Percentiles rank a stretch among this genome's conserved stretches.
Evolutionary conservation across 1,140 invertebrate genomes (phyloP).

Genomic region (Akabosia matsudoensis): DNA sequence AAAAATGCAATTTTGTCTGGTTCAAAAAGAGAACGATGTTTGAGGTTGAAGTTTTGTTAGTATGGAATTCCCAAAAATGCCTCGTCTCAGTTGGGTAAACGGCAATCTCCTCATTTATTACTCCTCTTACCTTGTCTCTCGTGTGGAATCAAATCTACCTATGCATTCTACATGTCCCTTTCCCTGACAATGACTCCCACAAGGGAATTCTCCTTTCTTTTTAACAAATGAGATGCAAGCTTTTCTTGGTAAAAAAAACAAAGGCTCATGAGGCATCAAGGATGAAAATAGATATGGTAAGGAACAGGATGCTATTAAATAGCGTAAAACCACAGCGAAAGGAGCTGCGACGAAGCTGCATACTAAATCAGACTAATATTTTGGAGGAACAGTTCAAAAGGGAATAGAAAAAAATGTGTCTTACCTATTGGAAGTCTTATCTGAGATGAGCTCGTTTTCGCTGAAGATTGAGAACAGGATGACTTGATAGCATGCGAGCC

Average conservation of each 20-base stretch:
- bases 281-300: not conserved
- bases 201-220: conserved; percentile 24
- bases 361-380: too few species aligned
- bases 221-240: conserved; percentile 33
- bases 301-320: not conserved
- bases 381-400: too few species aligned
- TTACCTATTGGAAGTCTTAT: too few species aligned
- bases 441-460: too few species aligned
- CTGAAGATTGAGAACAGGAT: too few species aligned
- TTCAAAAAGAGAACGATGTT: not conserved
- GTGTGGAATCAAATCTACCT: not conserved
- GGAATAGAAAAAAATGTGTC: too few species aligned
- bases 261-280: not conserved
- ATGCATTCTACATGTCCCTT: not conserved
- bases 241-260: not conserved
- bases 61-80: not conserved
- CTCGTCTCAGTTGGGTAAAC: not conserved
- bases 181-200: conserved; percentile 33
- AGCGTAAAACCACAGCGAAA: too few species aligned
- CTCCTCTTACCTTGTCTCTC: conserved; percentile 28
- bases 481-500: too few species aligned
- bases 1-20: not conserved
- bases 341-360: too few species aligned
- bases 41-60: not conserved
- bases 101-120: conserved; percentile 31